A percentile compares a stretch with the other conserved stretches of the same genome.
Evolutionary conservation across 2,888 invertebrate species (phyloP).

Genomic region (Meta bourneti): DNA sequence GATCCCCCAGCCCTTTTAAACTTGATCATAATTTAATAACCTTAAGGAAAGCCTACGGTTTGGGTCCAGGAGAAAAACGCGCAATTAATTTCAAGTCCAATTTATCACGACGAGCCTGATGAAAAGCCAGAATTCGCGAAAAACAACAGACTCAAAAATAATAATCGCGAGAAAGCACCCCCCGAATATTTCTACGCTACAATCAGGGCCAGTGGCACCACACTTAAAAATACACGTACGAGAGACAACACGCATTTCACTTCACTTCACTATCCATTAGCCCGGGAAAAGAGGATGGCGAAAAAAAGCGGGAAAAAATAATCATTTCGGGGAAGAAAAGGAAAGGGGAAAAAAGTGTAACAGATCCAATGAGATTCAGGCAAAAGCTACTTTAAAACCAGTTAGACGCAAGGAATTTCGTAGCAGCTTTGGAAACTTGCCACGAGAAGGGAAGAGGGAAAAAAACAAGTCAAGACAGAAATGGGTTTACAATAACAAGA

Average conservation of each 20-base stretch:
- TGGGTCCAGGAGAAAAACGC: neutral
- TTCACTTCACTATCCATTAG: constrained; percentile 72
- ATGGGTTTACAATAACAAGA: constrained; percentile 76
- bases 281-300: neutral
- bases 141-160: constrained; percentile 13
- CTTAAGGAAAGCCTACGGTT: neutral
- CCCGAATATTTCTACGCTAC: constrained; percentile 29
- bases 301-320: neutral
- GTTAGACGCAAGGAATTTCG: constrained; percentile 62
- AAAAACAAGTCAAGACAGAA: constrained; percentile 39
- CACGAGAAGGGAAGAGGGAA: neutral
- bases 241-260: constrained; percentile 66
- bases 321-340: constrained; percentile 5
- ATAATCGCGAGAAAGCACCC: neutral
- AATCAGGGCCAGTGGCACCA: constrained; percentile 20
- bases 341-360: constrained; percentile 54
- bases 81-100: constrained; percentile 68
- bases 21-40: constrained; percentile 50
- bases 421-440: constrained; percentile 51
- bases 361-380: constrained; percentile 69
- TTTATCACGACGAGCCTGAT: constrained; percentile 62
- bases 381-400: constrained; percentile 71
- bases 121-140: constrained; percentile 23
- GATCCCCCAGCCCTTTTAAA: neutral
- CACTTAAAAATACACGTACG: constrained; percentile 44